Conservation (phyloP, 1,140 invertebrate species). For the Diplogasteroides magnus region DNA sequence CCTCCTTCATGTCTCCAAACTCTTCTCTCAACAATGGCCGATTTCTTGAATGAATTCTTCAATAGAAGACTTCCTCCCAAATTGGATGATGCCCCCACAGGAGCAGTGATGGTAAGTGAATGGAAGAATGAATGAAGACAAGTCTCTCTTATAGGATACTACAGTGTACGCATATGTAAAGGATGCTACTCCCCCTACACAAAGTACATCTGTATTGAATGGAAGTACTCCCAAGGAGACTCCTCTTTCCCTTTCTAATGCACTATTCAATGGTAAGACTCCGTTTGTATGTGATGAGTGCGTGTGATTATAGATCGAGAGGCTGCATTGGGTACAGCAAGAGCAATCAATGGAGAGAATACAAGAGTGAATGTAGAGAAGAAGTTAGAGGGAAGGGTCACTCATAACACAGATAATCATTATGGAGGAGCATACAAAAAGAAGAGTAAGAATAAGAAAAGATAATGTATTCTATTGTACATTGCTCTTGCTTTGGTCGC, state of each 20-base stretch:
- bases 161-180: not conserved
- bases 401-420: too few species aligned
- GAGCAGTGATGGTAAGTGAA: not conserved
- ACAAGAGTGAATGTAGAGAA: not conserved
- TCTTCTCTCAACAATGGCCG: not conserved
- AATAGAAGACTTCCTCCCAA: not conserved
- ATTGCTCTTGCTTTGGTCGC: too few species aligned
- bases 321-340: not conserved
- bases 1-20: not conserved
- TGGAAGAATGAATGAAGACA: not conserved
- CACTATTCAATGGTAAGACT: too few species aligned
- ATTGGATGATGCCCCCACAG: not conserved
- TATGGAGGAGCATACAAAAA: too few species aligned
- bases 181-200: not conserved
- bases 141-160: not conserved
- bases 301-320: not conserved
- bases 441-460: too few species aligned
- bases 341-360: not conserved
- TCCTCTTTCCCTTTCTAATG: too few species aligned
- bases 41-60: not conserved
- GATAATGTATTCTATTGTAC: too few species aligned
- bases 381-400: too few species aligned
- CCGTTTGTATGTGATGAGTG: not conserved
- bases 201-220: too few species aligned
- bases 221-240: too few species aligned